A percentile compares a stretch with the other conserved stretches of the same genome.
Conservation (phyloP, 2,888 invertebrate genomes). For the Diarsia dahlii region DNA sequence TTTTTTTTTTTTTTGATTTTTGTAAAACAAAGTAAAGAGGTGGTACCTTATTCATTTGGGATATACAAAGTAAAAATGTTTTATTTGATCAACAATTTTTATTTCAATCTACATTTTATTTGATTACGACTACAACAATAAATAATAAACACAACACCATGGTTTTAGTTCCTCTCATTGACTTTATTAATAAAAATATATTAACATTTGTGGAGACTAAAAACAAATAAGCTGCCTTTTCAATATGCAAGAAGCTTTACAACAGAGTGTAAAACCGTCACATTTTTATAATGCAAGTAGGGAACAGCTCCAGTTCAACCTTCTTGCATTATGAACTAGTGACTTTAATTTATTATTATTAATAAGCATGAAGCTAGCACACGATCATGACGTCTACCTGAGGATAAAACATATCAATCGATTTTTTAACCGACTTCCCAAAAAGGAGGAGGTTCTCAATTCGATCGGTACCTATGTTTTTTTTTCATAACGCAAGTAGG, state of each 20-base stretch:
- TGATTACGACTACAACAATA: conserved; percentile 58
- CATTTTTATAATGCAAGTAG: neutral
- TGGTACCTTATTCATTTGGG: too few species aligned
- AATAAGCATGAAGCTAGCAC: neutral
- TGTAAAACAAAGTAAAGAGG: too few species aligned
- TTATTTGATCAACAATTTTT: conserved; percentile 48
- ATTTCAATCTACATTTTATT: conserved; percentile 54
- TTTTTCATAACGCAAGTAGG: neutral
- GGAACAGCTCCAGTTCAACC: neutral
- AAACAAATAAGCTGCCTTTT: neutral
- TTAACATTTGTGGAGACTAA: neutral
- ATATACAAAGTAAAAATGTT: neutral
- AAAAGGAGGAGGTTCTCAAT: too few species aligned
- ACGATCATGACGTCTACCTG: too few species aligned
- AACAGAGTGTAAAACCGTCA: neutral
- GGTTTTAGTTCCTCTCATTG: conserved; percentile 31
- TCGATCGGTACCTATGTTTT: too few species aligned
- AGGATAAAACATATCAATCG: neutral
- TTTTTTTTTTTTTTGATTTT: too few species aligned
- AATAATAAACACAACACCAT: conserved; percentile 51
- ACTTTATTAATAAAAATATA: conserved; percentile 46
- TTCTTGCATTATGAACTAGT: conserved; percentile 6
- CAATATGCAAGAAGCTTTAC: conserved; percentile 14
- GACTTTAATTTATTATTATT: too few species aligned
- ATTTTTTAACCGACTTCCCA: too few species aligned